These are phyloP conservation scores for Xestia c-nigrum DNA, from an alignment of 2,888 invertebrate species.

Conservation along the genomic window DNA sequence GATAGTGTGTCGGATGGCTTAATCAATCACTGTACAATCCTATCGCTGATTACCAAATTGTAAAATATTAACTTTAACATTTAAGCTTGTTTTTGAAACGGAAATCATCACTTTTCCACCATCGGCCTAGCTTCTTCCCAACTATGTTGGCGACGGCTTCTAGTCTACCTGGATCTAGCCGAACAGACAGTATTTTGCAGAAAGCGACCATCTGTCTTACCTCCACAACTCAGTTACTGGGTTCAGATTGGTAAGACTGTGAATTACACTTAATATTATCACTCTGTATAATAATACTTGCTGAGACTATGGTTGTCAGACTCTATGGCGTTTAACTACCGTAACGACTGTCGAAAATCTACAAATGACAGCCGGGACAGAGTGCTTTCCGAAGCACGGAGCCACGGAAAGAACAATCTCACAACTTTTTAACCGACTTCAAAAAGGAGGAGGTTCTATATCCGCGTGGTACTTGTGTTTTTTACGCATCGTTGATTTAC, in stretches of 20 bases:
- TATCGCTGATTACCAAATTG: neutral
- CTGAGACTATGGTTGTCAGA: neutral
- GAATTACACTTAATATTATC: too few relatives aligned
- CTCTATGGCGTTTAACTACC: neutral
- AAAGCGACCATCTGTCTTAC: neutral
- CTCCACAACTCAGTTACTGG: neutral
- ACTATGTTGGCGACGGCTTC: neutral
- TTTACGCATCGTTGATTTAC: neutral
- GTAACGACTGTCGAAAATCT: neutral
- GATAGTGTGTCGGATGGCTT: neutral
- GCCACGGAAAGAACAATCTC: neutral
- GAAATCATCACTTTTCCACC: neutral
- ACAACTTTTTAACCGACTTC: too few relatives aligned
- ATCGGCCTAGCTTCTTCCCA: neutral
- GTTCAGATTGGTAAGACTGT: neutral
- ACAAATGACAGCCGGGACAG: neutral
- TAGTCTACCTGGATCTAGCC: neutral
- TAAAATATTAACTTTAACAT: neutral
- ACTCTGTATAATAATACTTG: neutral
- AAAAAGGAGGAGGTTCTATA: neutral
- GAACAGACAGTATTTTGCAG: neutral
- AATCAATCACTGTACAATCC: slow-evolving; percentile 1
- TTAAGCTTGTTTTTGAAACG: neutral
- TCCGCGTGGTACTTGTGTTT: neutral
- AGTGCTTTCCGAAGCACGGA: neutral